These are phyloP conservation scores for Raphicerus campestris DNA, from an alignment of 2,113 vertebrate species.

Conservation along the genomic window DNA sequence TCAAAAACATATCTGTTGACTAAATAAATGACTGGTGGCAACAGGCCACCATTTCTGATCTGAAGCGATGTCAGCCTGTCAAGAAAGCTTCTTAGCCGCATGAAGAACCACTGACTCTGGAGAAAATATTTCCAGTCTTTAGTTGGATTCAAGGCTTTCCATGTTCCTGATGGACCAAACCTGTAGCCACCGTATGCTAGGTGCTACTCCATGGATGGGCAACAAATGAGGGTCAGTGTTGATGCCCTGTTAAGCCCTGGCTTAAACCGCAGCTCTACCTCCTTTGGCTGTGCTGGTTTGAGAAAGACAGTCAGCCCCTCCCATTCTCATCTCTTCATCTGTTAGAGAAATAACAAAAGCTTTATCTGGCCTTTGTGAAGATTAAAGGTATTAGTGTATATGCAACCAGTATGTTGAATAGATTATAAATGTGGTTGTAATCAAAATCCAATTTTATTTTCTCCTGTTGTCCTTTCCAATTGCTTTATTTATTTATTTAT, in stretches of 20 bases:
- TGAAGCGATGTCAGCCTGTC: not conserved
- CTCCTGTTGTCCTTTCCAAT: not conserved
- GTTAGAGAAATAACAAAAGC: not conserved
- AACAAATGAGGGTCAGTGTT: too few species aligned
- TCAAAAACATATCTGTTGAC: not conserved
- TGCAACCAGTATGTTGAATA: not conserved
- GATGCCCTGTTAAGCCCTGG: fast-evolving
- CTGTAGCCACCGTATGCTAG: fast-evolving
- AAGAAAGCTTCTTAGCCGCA: not conserved
- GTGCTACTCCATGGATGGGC: fast-evolving
- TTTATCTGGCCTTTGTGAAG: not conserved
- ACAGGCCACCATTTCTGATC: not conserved
- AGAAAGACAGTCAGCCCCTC: not conserved
- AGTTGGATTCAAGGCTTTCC: not conserved
- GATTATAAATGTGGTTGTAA: not conserved
- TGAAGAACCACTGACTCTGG: not conserved
- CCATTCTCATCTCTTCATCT: not conserved
- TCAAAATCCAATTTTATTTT: not conserved
- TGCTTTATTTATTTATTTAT: not conserved
- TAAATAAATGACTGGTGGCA: not conserved
- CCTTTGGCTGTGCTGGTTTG: fast-evolving
- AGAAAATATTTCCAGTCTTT: not conserved
- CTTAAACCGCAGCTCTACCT: not conserved
- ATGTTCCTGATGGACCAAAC: fast-evolving
- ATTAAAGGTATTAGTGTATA: not conserved